Percentiles rank a stretch among this genome's conserved stretches.
phyloP scores from a whole-genome alignment of 2,888 invertebrate genomes.

The Electrophaes corylata region DNA sequence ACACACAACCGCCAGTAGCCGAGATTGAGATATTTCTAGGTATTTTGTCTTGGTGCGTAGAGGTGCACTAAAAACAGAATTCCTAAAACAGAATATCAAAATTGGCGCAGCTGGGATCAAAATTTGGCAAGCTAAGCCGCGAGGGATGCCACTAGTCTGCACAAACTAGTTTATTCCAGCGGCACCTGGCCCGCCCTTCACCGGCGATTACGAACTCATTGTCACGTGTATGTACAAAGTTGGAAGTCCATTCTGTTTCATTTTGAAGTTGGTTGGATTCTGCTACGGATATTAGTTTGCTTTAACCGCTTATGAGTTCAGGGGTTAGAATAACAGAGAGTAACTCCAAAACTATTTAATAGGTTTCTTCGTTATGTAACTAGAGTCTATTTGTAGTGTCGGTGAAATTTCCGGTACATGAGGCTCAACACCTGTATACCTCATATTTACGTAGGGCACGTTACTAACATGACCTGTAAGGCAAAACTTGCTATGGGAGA shows the following conservation, averaged over 20 bases:
- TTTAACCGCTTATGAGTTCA: constrained; percentile 9
- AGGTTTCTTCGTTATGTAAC: constrained; percentile 10
- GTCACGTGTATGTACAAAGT: constrained; percentile 21
- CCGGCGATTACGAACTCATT: constrained; percentile 16
- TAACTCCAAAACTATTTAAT: constrained; percentile 15
- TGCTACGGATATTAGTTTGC: constrained; percentile 18
- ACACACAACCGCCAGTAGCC: too few relatives aligned
- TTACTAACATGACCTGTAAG: too few relatives aligned
- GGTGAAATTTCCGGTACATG: neutral
- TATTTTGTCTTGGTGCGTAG: too few relatives aligned
- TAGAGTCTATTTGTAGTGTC: neutral
- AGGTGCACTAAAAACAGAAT: too few relatives aligned
- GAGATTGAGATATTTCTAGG: too few relatives aligned
- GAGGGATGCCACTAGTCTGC: neutral
- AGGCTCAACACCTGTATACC: too few relatives aligned
- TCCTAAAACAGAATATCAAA: too few relatives aligned
- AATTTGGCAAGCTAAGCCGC: neutral
- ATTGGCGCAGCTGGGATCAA: too few relatives aligned
- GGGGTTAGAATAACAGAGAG: constrained; percentile 13
- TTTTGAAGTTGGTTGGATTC: constrained; percentile 19
- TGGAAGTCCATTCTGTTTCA: constrained; percentile 15
- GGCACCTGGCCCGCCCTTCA: constrained; percentile 9
- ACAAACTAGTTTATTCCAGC: neutral
- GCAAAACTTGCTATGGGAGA: too few relatives aligned
- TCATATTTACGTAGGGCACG: too few relatives aligned